A percentile compares a stretch with the other conserved stretches of the same genome.
Evolutionary conservation across 1,140 invertebrate species (phyloP).

Genomic region (Sinella curviseta): DNA sequence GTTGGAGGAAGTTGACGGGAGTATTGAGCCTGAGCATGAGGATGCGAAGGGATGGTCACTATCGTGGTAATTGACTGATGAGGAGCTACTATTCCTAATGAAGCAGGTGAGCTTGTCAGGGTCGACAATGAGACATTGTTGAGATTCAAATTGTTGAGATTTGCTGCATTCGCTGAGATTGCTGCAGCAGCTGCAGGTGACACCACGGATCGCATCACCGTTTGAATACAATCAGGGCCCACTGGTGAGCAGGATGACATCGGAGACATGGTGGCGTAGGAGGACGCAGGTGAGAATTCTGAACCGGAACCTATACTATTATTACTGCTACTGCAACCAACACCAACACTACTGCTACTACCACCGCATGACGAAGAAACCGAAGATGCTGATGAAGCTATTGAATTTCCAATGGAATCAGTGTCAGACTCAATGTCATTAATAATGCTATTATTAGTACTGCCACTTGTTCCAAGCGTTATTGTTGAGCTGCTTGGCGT

Average conservation of each 20-base stretch:
- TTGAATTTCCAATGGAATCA: conserved; percentile 15
- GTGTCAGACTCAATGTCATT: conserved; percentile 19
- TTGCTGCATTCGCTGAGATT: conserved; percentile 5
- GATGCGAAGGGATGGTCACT: conserved; percentile 19
- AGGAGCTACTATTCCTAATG: conserved; percentile 23
- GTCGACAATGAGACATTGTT: conserved; percentile 25
- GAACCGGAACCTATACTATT: conserved; percentile 14
- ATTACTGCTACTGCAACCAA: neutral
- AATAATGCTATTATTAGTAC: neutral
- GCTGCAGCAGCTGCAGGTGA: conserved; percentile 36
- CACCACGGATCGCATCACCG: conserved; percentile 47
- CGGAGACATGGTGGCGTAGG: conserved; percentile 41
- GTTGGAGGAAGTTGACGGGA: conserved; percentile 28
- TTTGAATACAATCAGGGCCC: conserved; percentile 47
- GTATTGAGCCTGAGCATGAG: conserved; percentile 32
- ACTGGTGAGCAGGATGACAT: conserved; percentile 43
- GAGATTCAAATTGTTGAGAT: conserved; percentile 27
- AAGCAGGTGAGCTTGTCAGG: conserved; percentile 18
- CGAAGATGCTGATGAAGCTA: neutral
- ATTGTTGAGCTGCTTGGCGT: neutral
- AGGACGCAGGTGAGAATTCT: conserved; percentile 48
- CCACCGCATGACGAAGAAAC: neutral
- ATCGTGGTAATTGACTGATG: conserved; percentile 28
- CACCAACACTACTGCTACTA: neutral
- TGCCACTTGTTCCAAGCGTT: neutral